Evolutionary conservation across 2,797 vertebrate genomes (phyloP).

Genomic region (Silurus lanzhouensis): DNA sequence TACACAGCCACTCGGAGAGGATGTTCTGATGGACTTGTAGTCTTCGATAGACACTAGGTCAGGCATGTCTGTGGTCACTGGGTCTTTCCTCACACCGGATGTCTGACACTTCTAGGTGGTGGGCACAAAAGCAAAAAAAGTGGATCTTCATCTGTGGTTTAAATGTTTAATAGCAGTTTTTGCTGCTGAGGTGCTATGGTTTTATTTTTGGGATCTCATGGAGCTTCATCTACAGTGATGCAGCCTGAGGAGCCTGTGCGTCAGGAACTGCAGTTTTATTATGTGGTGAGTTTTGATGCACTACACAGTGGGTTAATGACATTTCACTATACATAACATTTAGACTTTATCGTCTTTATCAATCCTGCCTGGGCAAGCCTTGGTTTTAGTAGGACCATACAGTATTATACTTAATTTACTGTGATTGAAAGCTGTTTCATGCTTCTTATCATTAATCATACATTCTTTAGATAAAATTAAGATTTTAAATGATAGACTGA

Average conservation of each 20-base stretch:
- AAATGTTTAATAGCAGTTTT: conserved; percentile 30
- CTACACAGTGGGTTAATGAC: not conserved
- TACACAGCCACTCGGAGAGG: conserved; percentile 51
- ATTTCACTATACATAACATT: not conserved
- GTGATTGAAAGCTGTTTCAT: not conserved
- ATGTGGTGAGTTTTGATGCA: conserved; percentile 66
- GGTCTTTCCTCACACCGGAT: conserved; percentile 12
- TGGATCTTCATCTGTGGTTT: conserved; percentile 18
- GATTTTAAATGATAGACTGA: not conserved
- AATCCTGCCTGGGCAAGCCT: not conserved
- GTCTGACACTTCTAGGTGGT: conserved; percentile 26
- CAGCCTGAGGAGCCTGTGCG: conserved; percentile 56
- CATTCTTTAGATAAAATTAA: not conserved
- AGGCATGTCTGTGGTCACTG: conserved; percentile 19
- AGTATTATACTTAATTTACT: not conserved
- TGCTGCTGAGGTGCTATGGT: conserved; percentile 43
- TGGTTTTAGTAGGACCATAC: not conserved
- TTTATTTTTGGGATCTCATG: conserved; percentile 54
- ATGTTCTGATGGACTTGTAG: conserved; percentile 36
- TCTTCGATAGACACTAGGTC: conserved; percentile 18
- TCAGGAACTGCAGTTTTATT: conserved; percentile 75
- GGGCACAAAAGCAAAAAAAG: conserved; percentile 24
- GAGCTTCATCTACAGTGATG: conserved; percentile 56
- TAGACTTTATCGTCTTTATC: conserved; percentile 5
- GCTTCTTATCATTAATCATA: not conserved